A percentile compares a stretch with the other conserved stretches of the same genome.
Evolutionary conservation across 2,113 vertebrate species (phyloP).

Genomic region (chimpanzee (Pan troglodytes)): NHGRI_mPanTro3-v2.1_pri NC_072401.2:14039501-14040000

Average conservation of each 20-base stretch:
- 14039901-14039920: not conserved
- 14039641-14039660: not conserved
- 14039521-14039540: not conserved
- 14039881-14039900: not conserved
- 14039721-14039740: not conserved
- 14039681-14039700: too few relatives aligned
- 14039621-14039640: not conserved
- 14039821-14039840: not conserved
- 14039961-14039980: too few relatives aligned
- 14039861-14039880: not conserved
- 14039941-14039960: not conserved
- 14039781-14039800: not conserved
- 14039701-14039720: not conserved
- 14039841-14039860: not conserved
- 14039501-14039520: fast-evolving
- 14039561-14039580: not conserved
- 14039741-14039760: not conserved
- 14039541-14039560: not conserved
- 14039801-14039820: not conserved
- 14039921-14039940: not conserved
- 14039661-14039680: not conserved
- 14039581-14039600: not conserved
- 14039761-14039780: not conserved
- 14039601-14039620: too few relatives aligned
- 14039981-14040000: not conserved